phyloP scores from a whole-genome alignment of 2,797 vertebrate genomes.

The Hybognathus amarus region DNA sequence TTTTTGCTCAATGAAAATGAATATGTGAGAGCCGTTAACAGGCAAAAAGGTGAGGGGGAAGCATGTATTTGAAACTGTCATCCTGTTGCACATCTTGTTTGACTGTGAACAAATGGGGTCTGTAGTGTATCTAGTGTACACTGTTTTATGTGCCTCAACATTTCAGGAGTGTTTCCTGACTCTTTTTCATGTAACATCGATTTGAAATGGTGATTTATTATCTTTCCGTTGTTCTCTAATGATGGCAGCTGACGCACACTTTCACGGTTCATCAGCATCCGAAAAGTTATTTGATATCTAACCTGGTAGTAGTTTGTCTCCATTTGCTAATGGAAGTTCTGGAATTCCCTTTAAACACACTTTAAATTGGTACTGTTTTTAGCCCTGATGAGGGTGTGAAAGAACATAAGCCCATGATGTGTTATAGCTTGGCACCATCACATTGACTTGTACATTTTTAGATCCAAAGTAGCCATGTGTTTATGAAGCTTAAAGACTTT shows the following conservation, averaged over 20 bases:
- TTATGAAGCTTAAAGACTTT: constrained; percentile 33
- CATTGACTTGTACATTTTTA: constrained; percentile 24
- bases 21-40: constrained; percentile 33
- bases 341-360: constrained; percentile 55
- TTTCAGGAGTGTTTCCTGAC: neutral
- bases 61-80: constrained; percentile 61
- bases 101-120: neutral
- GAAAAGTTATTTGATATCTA: constrained; percentile 39
- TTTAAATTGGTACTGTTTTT: constrained; percentile 65
- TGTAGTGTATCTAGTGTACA: neutral
- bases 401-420: constrained; percentile 67
- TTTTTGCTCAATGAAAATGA: constrained; percentile 45
- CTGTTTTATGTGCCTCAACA: neutral
- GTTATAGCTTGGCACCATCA: constrained; percentile 49
- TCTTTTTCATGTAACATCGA: neutral
- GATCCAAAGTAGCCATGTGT: constrained; percentile 54
- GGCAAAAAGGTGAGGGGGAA: constrained; percentile 13
- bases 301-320: constrained; percentile 17
- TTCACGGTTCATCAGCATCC: constrained; percentile 18
- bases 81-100: constrained; percentile 12
- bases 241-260: neutral
- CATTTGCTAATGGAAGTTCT: constrained; percentile 37
- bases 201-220: constrained; percentile 20
- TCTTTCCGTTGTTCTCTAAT: constrained; percentile 12
- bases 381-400: constrained; percentile 58